Percentiles rank a stretch among this genome's conserved stretches.
These are phyloP conservation scores for Poeciliopsis turneri DNA, from an alignment of 2,797 vertebrate species.

Conservation along the genomic window DNA sequence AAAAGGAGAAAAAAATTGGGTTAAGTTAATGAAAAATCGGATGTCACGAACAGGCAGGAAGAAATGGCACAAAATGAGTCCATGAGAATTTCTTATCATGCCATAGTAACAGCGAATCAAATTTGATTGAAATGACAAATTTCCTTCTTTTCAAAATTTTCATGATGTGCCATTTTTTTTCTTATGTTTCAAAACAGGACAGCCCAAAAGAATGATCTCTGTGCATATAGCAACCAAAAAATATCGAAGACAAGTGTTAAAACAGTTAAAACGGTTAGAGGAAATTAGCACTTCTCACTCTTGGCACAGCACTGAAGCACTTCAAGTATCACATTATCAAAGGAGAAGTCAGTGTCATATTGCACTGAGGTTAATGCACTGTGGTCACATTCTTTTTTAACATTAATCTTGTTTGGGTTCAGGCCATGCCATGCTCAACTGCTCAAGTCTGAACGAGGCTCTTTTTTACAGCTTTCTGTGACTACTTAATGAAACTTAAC, in stretches of 20 bases:
- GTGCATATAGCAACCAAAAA: slow-evolving; percentile 57
- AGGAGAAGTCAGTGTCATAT: slow-evolving; percentile 43
- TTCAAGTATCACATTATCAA: slow-evolving; percentile 39
- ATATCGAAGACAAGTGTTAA: slow-evolving; percentile 50
- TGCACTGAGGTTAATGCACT: slow-evolving; percentile 53
- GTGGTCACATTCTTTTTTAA: slow-evolving; percentile 20
- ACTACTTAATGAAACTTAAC: slow-evolving; percentile 7
- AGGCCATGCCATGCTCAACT: slow-evolving; percentile 56
- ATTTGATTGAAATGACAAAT: not conserved
- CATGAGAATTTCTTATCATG: not conserved
- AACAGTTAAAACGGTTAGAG: slow-evolving; percentile 63
- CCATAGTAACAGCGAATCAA: not conserved
- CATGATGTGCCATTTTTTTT: slow-evolving; percentile 72
- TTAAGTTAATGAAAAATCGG: slow-evolving; percentile 74
- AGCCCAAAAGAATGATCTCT: slow-evolving; percentile 35
- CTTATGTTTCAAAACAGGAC: slow-evolving; percentile 32
- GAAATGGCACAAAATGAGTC: slow-evolving; percentile 74
- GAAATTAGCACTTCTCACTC: slow-evolving; percentile 56
- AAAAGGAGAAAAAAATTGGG: slow-evolving; percentile 40
- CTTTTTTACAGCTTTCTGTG: not conserved
- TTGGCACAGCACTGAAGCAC: slow-evolving; percentile 44
- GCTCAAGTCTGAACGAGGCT: slow-evolving; percentile 4
- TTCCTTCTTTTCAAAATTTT: slow-evolving; percentile 15
- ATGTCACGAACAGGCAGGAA: slow-evolving; percentile 63
- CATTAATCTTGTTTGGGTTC: slow-evolving; percentile 28